Base-by-base conservation (phyloP, 2,888 invertebrate species). In the Blastobasis adustella region DNA sequence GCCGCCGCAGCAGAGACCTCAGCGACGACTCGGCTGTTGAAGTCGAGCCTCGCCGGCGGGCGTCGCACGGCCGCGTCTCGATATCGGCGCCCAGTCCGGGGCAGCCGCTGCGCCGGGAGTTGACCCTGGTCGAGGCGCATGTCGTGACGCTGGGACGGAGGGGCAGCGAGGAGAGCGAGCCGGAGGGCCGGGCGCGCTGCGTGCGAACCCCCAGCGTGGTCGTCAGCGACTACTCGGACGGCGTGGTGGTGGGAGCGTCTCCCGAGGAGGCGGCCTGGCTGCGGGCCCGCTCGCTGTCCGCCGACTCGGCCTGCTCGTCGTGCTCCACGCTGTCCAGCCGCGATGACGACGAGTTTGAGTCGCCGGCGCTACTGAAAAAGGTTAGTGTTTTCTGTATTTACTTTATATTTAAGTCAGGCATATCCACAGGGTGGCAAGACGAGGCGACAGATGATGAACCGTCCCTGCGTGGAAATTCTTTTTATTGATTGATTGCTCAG, bases 141-240 rank as follows among this genome's bases (percentile, higher is more conserved):
- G 69, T 92, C 84, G 81, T 92, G 83, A 70, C 90, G 63, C 70
- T 87, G 56, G 90, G 90, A 43, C 82, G 90, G 67, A 73, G 90
- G 52, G 79, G 85, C 45, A 86, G 87, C 63, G 88, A 88, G 60
- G 88, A 89, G 60, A 70, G 79, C 57, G 83, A 85, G 66, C 76
- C 87, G 59, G 23, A 23, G 23, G 23, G 23, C 23, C 69, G 90
- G 58, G 88, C 81, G 63, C 67, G 86, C 66, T 94, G 92, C 65
- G 94, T 94, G 77, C 84, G 95, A 54, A 95, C 95, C 0, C 96
- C 96, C 0, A 95, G 95, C 51, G 95, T 96, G 46, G 95, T 96
- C 4, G 95, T 96, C 45, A 95, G 95, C 68, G 96, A 96, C 74
- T 95, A 95, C 69, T 95, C 95, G 0, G 95, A 95, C 67, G 95